These are phyloP conservation scores for Nasonia oneida DNA, from an alignment of 2,888 invertebrate genomes.

Conservation along the genomic window DNA sequence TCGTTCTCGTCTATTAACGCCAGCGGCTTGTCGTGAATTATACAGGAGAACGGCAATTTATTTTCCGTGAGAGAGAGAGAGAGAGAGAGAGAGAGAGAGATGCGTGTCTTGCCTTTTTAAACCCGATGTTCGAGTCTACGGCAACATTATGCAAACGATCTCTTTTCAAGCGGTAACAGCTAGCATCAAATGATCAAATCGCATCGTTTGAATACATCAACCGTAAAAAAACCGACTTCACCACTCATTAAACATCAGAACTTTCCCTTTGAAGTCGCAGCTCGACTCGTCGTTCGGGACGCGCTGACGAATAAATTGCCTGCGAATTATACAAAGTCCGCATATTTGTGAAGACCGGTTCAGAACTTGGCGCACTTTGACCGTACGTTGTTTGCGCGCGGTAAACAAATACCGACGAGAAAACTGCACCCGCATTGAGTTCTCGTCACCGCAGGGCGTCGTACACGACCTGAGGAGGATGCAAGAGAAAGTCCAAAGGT, in stretches of 20 bases:
- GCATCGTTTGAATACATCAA: no score
- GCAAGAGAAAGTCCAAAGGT: background rate
- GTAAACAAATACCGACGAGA: constrained; percentile 15
- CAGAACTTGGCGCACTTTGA: background rate
- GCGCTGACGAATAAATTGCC: background rate
- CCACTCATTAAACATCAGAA: background rate
- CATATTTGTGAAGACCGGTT: background rate
- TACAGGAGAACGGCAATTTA: background rate
- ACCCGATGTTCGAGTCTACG: background rate
- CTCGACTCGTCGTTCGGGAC: background rate
- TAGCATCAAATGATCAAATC: no score
- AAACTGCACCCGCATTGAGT: background rate
- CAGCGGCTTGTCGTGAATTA: background rate
- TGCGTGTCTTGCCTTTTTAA: no score
- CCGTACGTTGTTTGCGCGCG: background rate
- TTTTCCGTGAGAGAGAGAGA: background rate
- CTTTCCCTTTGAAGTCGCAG: background rate
- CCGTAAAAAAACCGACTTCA: background rate
- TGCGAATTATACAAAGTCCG: background rate
- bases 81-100: no score
- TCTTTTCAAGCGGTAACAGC: no score
- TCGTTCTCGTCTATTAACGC: constrained; percentile 13
- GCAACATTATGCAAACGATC: no score
- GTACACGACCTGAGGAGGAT: no score
- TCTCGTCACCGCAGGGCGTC: background rate